Evolutionary conservation across 2,888 invertebrate species (phyloP), one percentile per base, ranked within the genome.

Genomic region (Cheilosia scutellata): DNA sequence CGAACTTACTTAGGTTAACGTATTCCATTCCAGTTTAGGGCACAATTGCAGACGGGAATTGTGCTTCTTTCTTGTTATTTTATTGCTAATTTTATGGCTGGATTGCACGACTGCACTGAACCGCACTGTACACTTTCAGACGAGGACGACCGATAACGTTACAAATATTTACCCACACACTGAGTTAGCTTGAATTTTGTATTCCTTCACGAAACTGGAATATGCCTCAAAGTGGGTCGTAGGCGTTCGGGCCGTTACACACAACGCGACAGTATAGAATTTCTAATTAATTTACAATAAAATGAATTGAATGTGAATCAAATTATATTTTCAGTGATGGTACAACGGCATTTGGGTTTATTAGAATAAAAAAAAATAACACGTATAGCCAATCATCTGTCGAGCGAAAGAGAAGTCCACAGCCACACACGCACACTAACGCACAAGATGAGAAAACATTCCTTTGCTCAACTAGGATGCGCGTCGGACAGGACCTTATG

Each of bases 1-100:
- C 68, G 75, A 84, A 84, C 84, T 84, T 80, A 84, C 84, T 75
- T 80, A 70, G 75, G 80, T 75, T 84, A 80, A 71, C 71, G 84
- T 84, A 80, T 84, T 80, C 80, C 84, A 84, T 84, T 84, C 84
- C 84, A 71, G 80, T 70, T 80, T 66, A 27, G 20, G 53, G 51
- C 31, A 53, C 63, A 57, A 63, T 70, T 79, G 65, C 75, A 70
- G 75, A 79, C 68, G 63, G 55, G 60, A 70, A 75, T 83, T 63
- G 60, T 47, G 47, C 42, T 68, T 42, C 20, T 75, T n/a, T 68
- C 25, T n/a, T 33, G 9, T 29, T 37, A 70, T 62, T 74, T 55
- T 68, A 57, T 51, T 76, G 42, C 27, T 25, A 63, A 58, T 71
- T 71, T 49, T 58, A 29, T 33, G 40, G 33, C 13, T 60, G 13